These are phyloP conservation scores for Morelia viridis DNA, from an alignment of 2,797 vertebrate species.

Conservation along the genomic window DNA sequence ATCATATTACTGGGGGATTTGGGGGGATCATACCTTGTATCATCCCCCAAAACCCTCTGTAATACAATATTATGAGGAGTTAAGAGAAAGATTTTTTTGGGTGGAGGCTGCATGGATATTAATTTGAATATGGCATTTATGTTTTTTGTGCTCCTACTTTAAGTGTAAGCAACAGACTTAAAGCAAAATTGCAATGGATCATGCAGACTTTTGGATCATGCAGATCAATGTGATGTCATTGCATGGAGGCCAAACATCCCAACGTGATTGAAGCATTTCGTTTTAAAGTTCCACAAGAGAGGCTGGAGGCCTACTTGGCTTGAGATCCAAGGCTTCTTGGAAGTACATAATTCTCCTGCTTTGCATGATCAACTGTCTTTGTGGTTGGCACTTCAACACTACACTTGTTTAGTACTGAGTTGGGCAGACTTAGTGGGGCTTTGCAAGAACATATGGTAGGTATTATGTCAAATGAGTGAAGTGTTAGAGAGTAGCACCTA, in stretches of 20 bases:
- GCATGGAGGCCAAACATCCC: background rate
- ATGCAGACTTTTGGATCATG: background rate
- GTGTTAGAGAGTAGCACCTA: background rate
- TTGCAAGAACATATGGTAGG: background rate
- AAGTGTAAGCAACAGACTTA: background rate
- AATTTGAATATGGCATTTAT: background rate
- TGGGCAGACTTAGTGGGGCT: background rate
- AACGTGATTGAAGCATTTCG: conserved; percentile 7
- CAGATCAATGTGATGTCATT: conserved; percentile 11
- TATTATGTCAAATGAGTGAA: background rate
- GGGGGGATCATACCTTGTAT: background rate
- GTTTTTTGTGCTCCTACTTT: background rate
- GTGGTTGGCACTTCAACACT: background rate
- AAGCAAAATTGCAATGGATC: background rate
- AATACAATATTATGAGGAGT: background rate
- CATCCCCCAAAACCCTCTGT: background rate
- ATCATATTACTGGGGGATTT: background rate
- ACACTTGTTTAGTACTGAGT: background rate
- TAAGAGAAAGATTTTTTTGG: background rate
- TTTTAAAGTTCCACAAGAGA: background rate
- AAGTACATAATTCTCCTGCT: background rate
- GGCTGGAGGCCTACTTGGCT: conserved; percentile 11
- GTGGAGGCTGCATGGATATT: background rate
- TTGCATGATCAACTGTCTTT: conserved; percentile 1
- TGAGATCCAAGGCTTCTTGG: conserved; percentile 3